phyloP scores from a whole-genome alignment of 2,888 invertebrate genomes.

The Neria commutata region DNA sequence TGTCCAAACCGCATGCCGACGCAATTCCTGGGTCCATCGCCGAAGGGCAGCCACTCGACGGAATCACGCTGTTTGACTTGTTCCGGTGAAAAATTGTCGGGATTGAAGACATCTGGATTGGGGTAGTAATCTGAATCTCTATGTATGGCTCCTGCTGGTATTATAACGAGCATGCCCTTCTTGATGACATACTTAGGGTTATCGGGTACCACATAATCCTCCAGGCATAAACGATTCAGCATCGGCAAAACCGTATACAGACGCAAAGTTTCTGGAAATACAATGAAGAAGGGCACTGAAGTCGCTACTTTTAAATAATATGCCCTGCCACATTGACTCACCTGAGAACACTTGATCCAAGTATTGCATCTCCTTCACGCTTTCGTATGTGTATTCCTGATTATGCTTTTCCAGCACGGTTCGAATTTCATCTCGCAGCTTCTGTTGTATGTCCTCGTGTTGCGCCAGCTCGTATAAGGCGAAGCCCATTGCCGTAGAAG shows the following conservation, averaged over 20 bases:
- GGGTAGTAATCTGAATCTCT: slow-evolving; percentile 67
- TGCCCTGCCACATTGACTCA: no score
- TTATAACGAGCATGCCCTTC: slow-evolving; percentile 64
- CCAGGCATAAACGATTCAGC: slow-evolving; percentile 64
- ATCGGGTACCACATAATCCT: slow-evolving; percentile 63
- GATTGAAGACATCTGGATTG: slow-evolving; percentile 68
- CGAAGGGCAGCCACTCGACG: slow-evolving; percentile 54
- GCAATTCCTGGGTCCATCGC: slow-evolving; percentile 57
- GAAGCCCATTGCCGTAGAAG: slow-evolving; percentile 62
- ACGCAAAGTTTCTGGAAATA: slow-evolving; percentile 62
- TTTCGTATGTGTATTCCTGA: slow-evolving; percentile 59
- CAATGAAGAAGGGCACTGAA: no score
- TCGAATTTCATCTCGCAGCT: slow-evolving; percentile 60
- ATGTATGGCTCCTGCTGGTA: slow-evolving; percentile 67
- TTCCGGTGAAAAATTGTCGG: slow-evolving; percentile 67
- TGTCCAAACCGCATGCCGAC: slow-evolving; percentile 57
- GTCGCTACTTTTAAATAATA: no score
- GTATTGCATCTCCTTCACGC: slow-evolving; percentile 60
- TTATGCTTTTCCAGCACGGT: slow-evolving; percentile 52
- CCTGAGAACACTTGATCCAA: slow-evolving; percentile 63
- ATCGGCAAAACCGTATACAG: slow-evolving; percentile 65
- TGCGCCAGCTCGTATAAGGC: slow-evolving; percentile 63
- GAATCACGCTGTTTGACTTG: slow-evolving; percentile 64
- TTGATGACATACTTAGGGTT: slow-evolving; percentile 64
- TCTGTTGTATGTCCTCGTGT: slow-evolving; percentile 61